These are phyloP conservation scores for Lepidonotus clava DNA, from an alignment of 2,888 invertebrate genomes.

Conservation along the genomic window DNA sequence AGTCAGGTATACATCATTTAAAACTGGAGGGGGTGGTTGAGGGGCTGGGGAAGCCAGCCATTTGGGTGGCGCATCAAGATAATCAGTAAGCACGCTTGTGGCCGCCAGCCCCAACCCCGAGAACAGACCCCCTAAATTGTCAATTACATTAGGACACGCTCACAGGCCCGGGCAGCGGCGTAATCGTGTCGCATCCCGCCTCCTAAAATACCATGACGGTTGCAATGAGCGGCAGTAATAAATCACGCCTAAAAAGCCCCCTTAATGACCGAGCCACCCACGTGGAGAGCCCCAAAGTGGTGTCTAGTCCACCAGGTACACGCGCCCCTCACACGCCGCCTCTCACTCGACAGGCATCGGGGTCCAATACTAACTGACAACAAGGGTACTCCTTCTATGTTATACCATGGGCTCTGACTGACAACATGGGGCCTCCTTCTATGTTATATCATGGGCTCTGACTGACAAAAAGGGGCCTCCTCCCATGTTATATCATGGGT, in stretches of 20 bases:
- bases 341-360: background rate
- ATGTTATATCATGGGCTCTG: background rate
- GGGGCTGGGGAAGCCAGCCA: background rate
- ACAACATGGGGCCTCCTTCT: background rate
- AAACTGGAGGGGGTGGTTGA: background rate
- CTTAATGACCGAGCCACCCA: background rate
- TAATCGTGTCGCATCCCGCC: background rate
- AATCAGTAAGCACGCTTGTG: background rate
- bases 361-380: background rate
- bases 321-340: background rate
- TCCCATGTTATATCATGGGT: background rate
- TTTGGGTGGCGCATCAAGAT: background rate
- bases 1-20: background rate
- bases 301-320: background rate
- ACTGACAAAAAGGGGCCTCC: too few relatives aligned
- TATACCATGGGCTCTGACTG: background rate
- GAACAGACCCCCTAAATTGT: constrained; percentile 28
- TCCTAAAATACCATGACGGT: background rate
- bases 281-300: constrained; percentile 6
- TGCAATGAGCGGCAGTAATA: background rate
- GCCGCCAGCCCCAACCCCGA: background rate
- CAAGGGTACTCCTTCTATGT: background rate
- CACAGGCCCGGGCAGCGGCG: background rate
- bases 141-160: constrained; percentile 35
- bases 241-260: background rate